A percentile compares a stretch with the other conserved stretches of the same genome.
Conservation (phyloP, 2,113 vertebrate genomes). For the Tilapia sparmanii region DNA sequence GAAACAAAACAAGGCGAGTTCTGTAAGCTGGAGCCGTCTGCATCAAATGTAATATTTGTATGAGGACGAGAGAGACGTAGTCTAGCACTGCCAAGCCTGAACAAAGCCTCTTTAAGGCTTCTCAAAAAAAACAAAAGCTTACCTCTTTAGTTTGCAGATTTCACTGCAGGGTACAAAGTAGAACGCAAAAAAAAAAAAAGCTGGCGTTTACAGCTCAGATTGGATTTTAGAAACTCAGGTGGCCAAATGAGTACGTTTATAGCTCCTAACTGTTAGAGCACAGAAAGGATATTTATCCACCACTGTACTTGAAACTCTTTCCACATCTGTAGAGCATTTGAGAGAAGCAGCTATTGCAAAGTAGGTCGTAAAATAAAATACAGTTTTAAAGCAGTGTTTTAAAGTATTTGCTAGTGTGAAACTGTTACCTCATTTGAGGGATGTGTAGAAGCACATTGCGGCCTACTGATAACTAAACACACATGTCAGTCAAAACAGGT, state of each 20-base stretch:
- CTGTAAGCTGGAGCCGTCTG: background rate
- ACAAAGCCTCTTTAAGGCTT: background rate
- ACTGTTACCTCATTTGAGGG: background rate
- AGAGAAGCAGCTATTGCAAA: background rate
- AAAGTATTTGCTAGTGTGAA: background rate
- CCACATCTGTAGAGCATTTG: background rate
- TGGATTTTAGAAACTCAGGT: slow-evolving; percentile 5
- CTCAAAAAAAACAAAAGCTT: background rate
- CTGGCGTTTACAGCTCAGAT: background rate
- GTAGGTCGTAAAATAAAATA: background rate
- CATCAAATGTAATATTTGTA: background rate
- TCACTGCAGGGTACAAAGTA: background rate
- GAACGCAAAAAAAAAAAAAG: background rate
- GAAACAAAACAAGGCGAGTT: background rate
- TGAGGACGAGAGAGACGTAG: background rate
- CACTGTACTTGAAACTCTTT: slow-evolving; percentile 12
- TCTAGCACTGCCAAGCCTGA: background rate
- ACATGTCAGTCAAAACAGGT: background rate
- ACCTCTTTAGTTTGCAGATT: background rate
- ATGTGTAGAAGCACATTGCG: background rate
- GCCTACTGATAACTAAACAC: background rate
- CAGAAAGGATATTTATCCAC: background rate
- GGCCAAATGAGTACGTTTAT: background rate
- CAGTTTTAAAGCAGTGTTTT: background rate
- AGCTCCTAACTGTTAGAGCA: background rate